These are phyloP conservation scores for Gracilinanus agilis DNA, from an alignment of 2,113 vertebrate genomes.

Conservation along the genomic window DNA sequence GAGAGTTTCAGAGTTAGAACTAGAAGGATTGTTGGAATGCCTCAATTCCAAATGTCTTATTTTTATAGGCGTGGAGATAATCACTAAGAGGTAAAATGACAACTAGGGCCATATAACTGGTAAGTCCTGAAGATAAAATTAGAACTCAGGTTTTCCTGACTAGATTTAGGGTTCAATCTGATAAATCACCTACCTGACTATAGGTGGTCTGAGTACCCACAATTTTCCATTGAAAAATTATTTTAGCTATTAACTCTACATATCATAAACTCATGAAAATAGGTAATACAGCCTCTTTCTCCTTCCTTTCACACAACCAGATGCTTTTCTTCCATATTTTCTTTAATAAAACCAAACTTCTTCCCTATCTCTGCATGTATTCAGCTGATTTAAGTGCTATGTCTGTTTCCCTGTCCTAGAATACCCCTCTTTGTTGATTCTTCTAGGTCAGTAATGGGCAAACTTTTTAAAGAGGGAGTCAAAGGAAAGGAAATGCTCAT, in stretches of 20 bases:
- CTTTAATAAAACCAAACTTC: neutral
- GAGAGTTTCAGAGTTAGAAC: neutral
- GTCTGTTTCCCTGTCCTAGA: neutral
- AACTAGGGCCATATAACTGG: neutral
- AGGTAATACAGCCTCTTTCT: neutral
- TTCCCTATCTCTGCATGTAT: neutral
- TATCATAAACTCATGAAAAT: neutral
- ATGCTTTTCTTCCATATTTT: neutral
- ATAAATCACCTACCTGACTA: neutral
- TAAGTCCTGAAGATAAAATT: neutral
- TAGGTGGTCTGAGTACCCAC: neutral
- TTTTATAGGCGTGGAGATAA: neutral
- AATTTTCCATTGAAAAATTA: neutral
- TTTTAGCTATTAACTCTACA: neutral
- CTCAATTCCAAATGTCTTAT: constrained; percentile 11
- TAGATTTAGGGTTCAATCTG: neutral
- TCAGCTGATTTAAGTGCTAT: neutral
- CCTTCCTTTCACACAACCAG: neutral
- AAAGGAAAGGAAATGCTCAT: too few species aligned
- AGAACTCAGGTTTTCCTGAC: neutral
- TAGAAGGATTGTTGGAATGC: neutral
- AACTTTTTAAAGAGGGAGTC: too few species aligned
- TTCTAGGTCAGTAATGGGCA: too few species aligned
- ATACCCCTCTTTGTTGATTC: neutral
- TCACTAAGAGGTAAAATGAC: constrained; percentile 1